Evolutionary conservation across 2,888 invertebrate genomes (phyloP), one percentile per base, ranked within the genome.

Genomic region (Synanthedon vespiformis): DNA sequence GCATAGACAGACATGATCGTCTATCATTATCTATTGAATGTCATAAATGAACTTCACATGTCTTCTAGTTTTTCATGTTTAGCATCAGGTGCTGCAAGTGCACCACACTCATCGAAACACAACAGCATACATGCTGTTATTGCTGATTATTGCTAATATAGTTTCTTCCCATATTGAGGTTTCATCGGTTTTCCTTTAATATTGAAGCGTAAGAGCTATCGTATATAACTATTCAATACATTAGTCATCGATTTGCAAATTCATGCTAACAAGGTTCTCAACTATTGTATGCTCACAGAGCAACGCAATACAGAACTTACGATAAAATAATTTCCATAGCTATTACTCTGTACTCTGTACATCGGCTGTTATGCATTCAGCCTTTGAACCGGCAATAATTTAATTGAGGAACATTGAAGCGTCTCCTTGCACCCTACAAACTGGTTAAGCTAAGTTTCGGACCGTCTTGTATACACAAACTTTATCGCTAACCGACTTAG

Each of bases 381-480:
- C 75, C 79, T 85, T 83, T 81, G 83, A 81, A 76, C 76, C 63
- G 67, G 72, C 76, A 70, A 74, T 84, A 84, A 85, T 80, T 81
- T 76, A 80, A 85, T 85, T 80, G 80, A 67, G 70, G 65, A 74
- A 68, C 73, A 85, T 85, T 80, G 80, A 67, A 71, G 65, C 74
- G 69, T 74, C 76, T 70, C 64, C 66, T 65, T 65, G 64, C 65
- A 67, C 34, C 34, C 34, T 69, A 64, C 64, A 67, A 68, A 61
- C 61, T 64, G 62, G 65, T 61, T 63, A 58, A 63, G 60, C 63
- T 64, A 72, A 78, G 74, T 77, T 80, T 70, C 59, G 62, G 64
- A 57, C 59, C 58, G 64, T 58, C 66, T 74, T 70, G 72, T 63
- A 68, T 71, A 61, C 64, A 68, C 70, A 69, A 79, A 80, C 72